Evolutionary conservation across 1,140 invertebrate species (phyloP), one percentile per base, ranked within the genome.

Genomic region (Drosophila tani): DNA sequence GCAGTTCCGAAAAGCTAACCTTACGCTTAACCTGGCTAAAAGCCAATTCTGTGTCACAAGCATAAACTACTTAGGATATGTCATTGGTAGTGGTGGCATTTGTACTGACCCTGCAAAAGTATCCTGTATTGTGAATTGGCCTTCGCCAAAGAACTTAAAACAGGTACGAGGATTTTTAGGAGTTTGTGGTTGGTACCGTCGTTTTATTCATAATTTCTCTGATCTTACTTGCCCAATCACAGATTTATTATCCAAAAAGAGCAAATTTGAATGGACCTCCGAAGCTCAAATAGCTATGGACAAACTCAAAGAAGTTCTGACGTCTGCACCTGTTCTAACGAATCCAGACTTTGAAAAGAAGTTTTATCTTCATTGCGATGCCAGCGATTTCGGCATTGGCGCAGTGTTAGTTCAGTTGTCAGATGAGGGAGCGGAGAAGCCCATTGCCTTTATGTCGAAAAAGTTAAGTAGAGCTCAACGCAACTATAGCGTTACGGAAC

Each of bases 251-350:
- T 46, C 46, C 0, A 29, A 64, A 29, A 64, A 46, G 12, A 35
- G 8, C 9, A 65, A 55, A 17, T 65, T 55, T 35, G 29, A 29
- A 15, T 65, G 50, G 50, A 55, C 62, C 14, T 11, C 19, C 14
- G 41, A 38, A 65, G 62, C 50, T 5, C 27, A 65, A 38, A 15
- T 24, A 27, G 62, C 50, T 29, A 65, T 50, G 19, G 19, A 65
- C 19, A 24, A 35, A 6, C 15, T 53, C 0, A 53, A 55, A 46
- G 1, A 32, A 21, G 17, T 55, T 12, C 19, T 64, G 32, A 64
- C 49, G 2, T 55, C 62, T 1, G 62, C 40, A 2, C 49, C 62
- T 4, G 40, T 64, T 32, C 17, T 55, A n/a, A n/a, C 9, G 2
- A 64, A 53, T 12, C 62, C 50, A 9, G 27, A 64, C 15, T 64